These are phyloP conservation scores for Stegodyphus dumicola DNA, from an alignment of 1,140 invertebrate genomes.

Conservation along the genomic window DNA sequence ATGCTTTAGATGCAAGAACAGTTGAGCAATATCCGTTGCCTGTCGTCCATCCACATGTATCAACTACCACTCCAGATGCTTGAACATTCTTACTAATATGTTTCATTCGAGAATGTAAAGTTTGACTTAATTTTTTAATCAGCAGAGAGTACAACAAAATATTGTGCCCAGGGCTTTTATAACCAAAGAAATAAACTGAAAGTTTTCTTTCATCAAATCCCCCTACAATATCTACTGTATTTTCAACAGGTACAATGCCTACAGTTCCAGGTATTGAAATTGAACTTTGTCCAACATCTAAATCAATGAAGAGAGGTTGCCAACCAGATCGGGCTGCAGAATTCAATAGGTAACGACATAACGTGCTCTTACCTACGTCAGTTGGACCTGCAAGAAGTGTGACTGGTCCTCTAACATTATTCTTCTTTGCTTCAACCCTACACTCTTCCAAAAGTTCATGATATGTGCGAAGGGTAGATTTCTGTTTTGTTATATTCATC, in stretches of 20 bases:
- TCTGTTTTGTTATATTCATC: constrained; percentile 73
- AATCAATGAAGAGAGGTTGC: constrained; percentile 88
- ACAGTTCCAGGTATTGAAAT: constrained; percentile 95
- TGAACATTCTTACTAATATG: background rate
- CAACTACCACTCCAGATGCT: constrained; percentile 90
- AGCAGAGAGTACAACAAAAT: constrained; percentile 77
- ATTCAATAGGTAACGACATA: constrained; percentile 89
- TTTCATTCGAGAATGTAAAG: background rate
- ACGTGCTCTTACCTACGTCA: constrained; percentile 95
- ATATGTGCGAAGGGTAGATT: constrained; percentile 92
- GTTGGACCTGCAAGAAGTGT: constrained; percentile 81
- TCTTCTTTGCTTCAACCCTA: constrained; percentile 79
- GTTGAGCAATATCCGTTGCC: constrained; percentile 69
- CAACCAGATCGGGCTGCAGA: constrained; percentile 87
- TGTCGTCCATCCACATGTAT: constrained; percentile 95
- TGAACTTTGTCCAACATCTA: constrained; percentile 96
- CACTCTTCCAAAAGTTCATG: constrained; percentile 93
- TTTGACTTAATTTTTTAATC: constrained; percentile 2
- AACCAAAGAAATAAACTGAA: constrained; percentile 93
- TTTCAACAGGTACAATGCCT: constrained; percentile 83
- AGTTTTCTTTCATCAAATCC: constrained; percentile 92
- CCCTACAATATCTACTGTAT: constrained; percentile 90
- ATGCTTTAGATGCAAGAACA: constrained; percentile 86
- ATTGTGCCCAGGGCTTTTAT: constrained; percentile 84
- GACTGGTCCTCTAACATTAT: constrained; percentile 69